Percentiles rank a stretch among this genome's conserved stretches.
These are phyloP conservation scores for Hyles lineata DNA, from an alignment of 2,888 invertebrate species.

Conservation along the genomic window DNA sequence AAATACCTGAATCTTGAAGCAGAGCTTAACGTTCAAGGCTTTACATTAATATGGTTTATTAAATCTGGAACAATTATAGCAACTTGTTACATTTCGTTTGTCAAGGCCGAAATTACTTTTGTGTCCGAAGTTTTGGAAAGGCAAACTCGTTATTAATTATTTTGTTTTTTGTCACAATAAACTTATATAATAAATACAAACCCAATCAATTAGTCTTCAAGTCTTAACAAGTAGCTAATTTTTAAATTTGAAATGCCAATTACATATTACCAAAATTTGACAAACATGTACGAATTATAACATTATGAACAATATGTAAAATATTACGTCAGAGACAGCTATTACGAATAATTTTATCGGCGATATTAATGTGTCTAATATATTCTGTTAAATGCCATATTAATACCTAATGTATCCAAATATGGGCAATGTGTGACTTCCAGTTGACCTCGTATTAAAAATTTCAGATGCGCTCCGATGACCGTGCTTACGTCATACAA, in stretches of 20 bases:
- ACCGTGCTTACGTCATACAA: constrained; percentile 28
- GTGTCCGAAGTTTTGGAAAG: constrained; percentile 41
- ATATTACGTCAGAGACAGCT: background rate
- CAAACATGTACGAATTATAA: background rate
- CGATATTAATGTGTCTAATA: background rate
- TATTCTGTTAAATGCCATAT: background rate
- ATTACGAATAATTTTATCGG: background rate
- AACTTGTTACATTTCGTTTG: constrained; percentile 44
- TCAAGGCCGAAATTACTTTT: constrained; percentile 43
- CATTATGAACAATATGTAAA: background rate
- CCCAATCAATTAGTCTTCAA: no score
- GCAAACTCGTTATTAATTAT: constrained; percentile 28
- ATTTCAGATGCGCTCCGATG: constrained; percentile 24
- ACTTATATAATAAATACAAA: no score
- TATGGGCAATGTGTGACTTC: background rate
- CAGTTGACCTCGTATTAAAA: constrained; percentile 24
- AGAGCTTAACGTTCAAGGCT: constrained; percentile 10
- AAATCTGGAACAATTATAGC: constrained; percentile 48
- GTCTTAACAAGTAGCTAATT: background rate
- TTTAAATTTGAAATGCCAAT: no score
- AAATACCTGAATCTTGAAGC: constrained; percentile 2
- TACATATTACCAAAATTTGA: background rate
- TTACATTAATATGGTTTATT: constrained; percentile 22
- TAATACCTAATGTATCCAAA: background rate
- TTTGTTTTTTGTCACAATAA: constrained; percentile 13